Base-by-base conservation (phyloP, 2,113 vertebrate species). In the Penelope pileata region DNA sequence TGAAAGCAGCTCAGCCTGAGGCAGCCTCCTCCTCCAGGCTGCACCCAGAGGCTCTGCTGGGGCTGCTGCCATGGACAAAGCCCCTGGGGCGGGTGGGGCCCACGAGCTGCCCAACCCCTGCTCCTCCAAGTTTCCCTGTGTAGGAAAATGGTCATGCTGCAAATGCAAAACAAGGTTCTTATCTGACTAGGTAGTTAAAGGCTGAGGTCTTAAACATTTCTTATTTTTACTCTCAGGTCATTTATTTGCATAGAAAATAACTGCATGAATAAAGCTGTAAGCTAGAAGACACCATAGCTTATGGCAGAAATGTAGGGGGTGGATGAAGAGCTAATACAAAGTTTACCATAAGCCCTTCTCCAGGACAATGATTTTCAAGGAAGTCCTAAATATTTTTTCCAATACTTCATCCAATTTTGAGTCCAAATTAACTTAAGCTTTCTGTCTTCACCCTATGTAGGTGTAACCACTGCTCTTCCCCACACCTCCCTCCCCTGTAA, bases 271-370 rank as follows among this genome's bases (percentile, higher is more conserved):
- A 10, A 70, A 66, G 34, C 3, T 1, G 5, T 2, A 64, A 29
- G 11, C 2, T 10, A 15, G 23, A 17, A 18, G 63, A 10, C 5
- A 6, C 38, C 8, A 1, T 30, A 24, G 47, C 2, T 45, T 30
- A 8, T 5, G 32, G 40, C 42, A 70, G 50, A 29, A 36, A 7
- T 0, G 0, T 9, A 42, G n/a, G 15, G 40, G 1, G 0, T 2
- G 11, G 30, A 3, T 15, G 38, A 22, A 16, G 40, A 51, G 21
- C 10, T 36, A 7, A 36, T 7, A 18, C 10, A 43, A 34, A 21
- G 40, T 3, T 47, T n/a, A 3, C 36, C 59, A 14, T 53, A 2
- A 22, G 10, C 13, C 26, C 24, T 38, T 26, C 24, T 4, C 6
- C 12, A 7, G 18, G 1, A 2, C 32, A 14, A 4, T 7, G 23